Evolutionary conservation across 2,888 invertebrate species (phyloP).

Genomic region (Sussaba pulchella): DNA sequence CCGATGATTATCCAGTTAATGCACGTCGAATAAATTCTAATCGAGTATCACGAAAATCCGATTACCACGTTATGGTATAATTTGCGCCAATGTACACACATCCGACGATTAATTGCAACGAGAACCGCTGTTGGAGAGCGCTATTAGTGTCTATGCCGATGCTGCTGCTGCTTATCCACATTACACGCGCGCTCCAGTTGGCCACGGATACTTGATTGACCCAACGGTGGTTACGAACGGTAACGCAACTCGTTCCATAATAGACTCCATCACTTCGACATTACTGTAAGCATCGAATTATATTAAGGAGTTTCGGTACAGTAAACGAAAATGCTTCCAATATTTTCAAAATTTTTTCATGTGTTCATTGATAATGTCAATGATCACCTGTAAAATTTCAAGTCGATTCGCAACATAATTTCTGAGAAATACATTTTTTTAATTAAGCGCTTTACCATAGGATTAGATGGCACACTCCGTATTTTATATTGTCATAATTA

Average conservation of each 20-base stretch:
- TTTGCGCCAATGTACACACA: slow-evolving; percentile 35
- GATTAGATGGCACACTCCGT: too few relatives aligned
- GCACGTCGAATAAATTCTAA: slow-evolving; percentile 51
- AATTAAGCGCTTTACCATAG: too few relatives aligned
- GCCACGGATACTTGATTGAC: background rate
- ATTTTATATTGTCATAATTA: too few relatives aligned
- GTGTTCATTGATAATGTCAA: too few relatives aligned
- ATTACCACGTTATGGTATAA: slow-evolving; percentile 47
- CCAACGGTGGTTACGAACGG: slow-evolving; percentile 12
- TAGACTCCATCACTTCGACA: slow-evolving; percentile 10
- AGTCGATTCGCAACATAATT: too few relatives aligned
- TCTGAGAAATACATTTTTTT: too few relatives aligned
- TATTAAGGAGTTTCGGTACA: too few relatives aligned
- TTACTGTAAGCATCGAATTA: slow-evolving; percentile 6
- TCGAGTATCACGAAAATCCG: slow-evolving; percentile 55
- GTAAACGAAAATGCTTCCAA: too few relatives aligned
- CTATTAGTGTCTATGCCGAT: slow-evolving; percentile 1
- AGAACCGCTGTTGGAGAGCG: slow-evolving; percentile 7
- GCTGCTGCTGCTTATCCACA: slow-evolving; percentile 23
- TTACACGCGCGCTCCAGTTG: slow-evolving; percentile 22
- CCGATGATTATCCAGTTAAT: slow-evolving; percentile 40
- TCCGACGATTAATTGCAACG: slow-evolving; percentile 41
- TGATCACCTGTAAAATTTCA: background rate
- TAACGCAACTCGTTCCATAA: background rate
- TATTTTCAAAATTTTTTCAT: too few relatives aligned